phyloP scores from a whole-genome alignment of 2,113 vertebrate genomes.

The Rhinoderma darwinii region DNA sequence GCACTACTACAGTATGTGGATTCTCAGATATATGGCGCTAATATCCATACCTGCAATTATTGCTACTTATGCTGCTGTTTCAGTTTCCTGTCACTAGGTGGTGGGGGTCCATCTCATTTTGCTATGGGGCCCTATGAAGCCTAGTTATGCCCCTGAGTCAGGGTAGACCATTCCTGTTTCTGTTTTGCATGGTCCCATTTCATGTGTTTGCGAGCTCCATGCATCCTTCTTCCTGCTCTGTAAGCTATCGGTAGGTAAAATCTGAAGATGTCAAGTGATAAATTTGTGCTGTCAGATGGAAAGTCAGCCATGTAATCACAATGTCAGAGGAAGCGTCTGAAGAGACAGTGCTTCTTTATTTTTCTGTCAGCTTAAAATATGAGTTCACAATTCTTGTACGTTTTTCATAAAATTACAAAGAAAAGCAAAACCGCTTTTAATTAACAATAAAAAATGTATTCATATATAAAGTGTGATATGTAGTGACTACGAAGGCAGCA shows the following conservation, averaged over 20 bases:
- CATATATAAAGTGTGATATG: no score
- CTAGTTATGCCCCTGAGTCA: no score
- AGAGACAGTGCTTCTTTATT: background rate
- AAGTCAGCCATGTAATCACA: slow-evolving; percentile 53
- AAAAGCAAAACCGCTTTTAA: slow-evolving; percentile 1
- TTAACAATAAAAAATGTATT: background rate
- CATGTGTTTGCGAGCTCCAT: background rate
- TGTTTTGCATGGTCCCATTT: background rate
- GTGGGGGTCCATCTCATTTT: no score
- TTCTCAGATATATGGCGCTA: no score
- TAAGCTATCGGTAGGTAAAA: slow-evolving; percentile 24
- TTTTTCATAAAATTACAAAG: slow-evolving; percentile 19
- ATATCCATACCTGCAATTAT: no score
- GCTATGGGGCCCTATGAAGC: no score
- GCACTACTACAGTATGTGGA: no score
- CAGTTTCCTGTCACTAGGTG: no score
- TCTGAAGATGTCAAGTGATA: slow-evolving; percentile 27
- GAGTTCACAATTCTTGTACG: background rate
- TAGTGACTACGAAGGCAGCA: background rate
- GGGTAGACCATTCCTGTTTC: background rate
- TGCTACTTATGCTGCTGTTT: no score
- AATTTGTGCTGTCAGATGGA: slow-evolving; percentile 41
- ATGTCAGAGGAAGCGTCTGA: slow-evolving; percentile 8
- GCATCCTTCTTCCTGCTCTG: background rate
- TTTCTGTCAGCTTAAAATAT: slow-evolving; percentile 32